Evolutionary conservation across 2,113 vertebrate genomes (phyloP).

Genomic region (Muscicapa adusta): DNA sequence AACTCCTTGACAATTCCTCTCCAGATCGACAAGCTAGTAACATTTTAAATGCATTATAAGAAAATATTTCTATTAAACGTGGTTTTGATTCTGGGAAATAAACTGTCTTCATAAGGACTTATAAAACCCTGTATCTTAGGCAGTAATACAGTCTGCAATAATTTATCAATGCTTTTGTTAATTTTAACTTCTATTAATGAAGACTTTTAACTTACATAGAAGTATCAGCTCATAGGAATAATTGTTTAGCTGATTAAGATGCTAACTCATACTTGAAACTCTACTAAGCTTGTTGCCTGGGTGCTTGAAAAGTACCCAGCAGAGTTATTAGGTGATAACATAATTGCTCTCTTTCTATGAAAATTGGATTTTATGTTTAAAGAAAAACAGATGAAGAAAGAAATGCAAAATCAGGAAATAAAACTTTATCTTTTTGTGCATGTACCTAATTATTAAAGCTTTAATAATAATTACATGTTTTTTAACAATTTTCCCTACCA

Average conservation of each 20-base stretch:
- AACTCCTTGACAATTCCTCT: background rate
- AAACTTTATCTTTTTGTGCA: background rate
- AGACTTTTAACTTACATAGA: background rate
- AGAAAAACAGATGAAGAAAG: background rate
- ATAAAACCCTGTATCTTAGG: background rate
- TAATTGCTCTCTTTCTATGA: background rate
- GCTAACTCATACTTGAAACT: conserved; percentile 8
- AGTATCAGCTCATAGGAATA: background rate
- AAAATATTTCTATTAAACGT: background rate
- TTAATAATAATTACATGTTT: background rate
- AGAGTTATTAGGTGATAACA: background rate
- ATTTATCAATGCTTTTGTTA: background rate
- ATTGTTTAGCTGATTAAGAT: background rate
- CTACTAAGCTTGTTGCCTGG: background rate
- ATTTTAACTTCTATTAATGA: conserved; percentile 5
- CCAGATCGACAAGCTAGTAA: background rate
- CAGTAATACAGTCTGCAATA: background rate
- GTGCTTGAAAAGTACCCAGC: background rate
- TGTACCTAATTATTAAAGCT: background rate
- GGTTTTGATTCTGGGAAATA: background rate
- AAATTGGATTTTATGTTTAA: background rate
- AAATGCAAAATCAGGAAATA: background rate
- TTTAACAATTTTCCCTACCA: background rate
- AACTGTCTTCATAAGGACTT: background rate
- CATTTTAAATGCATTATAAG: background rate